Evolutionary conservation across 2,113 vertebrate species (phyloP).

Genomic region (Cervus canadensis): DNA sequence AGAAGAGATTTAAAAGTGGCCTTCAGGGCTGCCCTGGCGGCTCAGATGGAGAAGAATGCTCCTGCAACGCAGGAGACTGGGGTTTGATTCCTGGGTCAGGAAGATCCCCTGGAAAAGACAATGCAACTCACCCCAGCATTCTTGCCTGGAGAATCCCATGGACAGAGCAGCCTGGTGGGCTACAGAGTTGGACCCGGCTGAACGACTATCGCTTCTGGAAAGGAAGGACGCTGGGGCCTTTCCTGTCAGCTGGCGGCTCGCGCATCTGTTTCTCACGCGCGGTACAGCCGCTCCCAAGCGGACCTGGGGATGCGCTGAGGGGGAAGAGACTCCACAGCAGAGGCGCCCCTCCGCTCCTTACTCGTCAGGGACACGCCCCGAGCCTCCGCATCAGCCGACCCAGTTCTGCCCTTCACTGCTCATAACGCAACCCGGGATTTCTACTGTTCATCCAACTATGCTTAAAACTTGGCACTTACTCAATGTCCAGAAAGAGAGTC

Average conservation of each 20-base stretch:
- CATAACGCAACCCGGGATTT: not conserved
- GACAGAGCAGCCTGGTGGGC: not conserved
- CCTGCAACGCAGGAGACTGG: not conserved
- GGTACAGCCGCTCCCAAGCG: not conserved
- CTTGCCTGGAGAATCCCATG: rapidly evolving
- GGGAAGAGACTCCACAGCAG: rapidly evolving
- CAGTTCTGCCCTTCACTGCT: not conserved
- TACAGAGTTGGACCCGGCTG: not conserved
- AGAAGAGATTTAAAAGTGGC: not conserved
- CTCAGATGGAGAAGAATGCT: not conserved
- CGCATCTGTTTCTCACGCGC: not conserved
- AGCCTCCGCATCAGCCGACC: rapidly evolving
- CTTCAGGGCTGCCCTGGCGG: not conserved
- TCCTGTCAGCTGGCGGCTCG: not conserved
- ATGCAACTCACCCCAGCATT: not conserved
- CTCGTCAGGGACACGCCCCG: rapidly evolving
- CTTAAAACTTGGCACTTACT: not conserved
- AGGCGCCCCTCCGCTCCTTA: rapidly evolving
- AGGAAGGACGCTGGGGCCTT: not conserved
- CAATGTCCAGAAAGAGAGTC: not conserved
- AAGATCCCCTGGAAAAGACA: not conserved
- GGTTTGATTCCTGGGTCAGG: not conserved
- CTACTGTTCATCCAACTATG: not conserved
- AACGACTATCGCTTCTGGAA: not conserved
- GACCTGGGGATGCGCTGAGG: not conserved